phyloP scores from a whole-genome alignment of 2,797 vertebrate species.

The Sparus aurata region DNA sequence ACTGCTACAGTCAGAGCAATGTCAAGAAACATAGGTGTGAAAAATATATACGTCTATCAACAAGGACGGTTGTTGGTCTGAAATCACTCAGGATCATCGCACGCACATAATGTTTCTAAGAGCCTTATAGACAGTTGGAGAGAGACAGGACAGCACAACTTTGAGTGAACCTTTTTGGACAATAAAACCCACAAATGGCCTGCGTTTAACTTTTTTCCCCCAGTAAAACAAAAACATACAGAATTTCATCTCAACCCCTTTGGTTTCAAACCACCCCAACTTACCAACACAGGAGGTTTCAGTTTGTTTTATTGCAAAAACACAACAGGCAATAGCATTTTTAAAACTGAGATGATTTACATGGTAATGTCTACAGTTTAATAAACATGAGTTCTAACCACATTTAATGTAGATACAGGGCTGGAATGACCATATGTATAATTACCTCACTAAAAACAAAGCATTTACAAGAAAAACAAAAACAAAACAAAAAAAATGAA shows the following conservation, averaged over 20 bases:
- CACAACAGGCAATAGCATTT: slow-evolving; percentile 94
- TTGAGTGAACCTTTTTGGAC: slow-evolving; percentile 73
- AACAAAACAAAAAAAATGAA: slow-evolving; percentile 51
- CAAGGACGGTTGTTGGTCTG: slow-evolving; percentile 63
- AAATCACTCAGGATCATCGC: slow-evolving; percentile 68
- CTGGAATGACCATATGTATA: slow-evolving; percentile 99
- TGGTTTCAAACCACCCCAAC: slow-evolving; percentile 88
- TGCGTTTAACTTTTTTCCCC: slow-evolving; percentile 22
- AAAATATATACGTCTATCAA: slow-evolving; percentile 58
- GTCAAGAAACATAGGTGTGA: slow-evolving; percentile 60
- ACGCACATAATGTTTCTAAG: slow-evolving; percentile 60
- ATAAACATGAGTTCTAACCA: slow-evolving; percentile 99
- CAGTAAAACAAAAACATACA: slow-evolving; percentile 55
- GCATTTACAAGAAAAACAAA: slow-evolving; percentile 96
- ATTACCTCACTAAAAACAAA: slow-evolving; percentile 99
- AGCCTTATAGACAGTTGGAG: slow-evolving; percentile 83
- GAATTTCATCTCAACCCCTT: slow-evolving; percentile 79
- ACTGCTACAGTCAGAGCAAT: slow-evolving; percentile 69
- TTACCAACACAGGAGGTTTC: slow-evolving; percentile 99
- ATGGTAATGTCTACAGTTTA: slow-evolving; percentile 98
- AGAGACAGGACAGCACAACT: slow-evolving; percentile 84
- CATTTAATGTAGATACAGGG: slow-evolving; percentile 92
- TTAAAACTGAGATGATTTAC: slow-evolving; percentile 99
- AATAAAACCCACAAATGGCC: slow-evolving; percentile 60
- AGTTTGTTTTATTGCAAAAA: slow-evolving; percentile 99